Evolutionary conservation across 37 sponge, comb jelly and placozoan species (phyloP).

Genomic region (Spongilla lacustris): DNA sequence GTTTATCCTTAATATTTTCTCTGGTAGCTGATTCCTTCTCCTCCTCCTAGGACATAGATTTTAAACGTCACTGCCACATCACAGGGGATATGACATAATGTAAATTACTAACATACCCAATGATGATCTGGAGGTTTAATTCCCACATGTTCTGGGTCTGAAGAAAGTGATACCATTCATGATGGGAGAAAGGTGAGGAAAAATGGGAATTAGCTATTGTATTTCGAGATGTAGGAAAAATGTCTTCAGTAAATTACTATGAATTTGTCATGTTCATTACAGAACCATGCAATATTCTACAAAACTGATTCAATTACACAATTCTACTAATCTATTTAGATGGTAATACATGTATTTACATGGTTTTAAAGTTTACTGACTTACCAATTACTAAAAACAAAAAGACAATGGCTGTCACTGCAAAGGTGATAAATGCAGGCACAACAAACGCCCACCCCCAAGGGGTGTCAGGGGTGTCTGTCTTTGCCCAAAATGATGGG

Average conservation of each 20-base stretch:
- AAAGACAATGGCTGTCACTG: slow-evolving; percentile 39
- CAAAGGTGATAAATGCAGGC: slow-evolving; percentile 70
- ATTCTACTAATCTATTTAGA: no score
- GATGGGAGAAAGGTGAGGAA: no score
- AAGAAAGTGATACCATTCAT: no score
- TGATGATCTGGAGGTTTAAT: slow-evolving; percentile 63
- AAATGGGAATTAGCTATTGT: no score
- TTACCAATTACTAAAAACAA: slow-evolving; percentile 45
- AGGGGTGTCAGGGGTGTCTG: neutral
- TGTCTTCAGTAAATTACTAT: no score
- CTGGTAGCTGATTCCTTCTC: neutral
- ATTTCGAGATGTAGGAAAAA: no score
- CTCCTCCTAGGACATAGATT: neutral
- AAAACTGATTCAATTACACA: no score
- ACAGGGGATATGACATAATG: no score
- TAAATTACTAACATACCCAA: slow-evolving; percentile 2
- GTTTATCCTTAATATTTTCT: no score
- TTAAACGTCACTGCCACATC: neutral
- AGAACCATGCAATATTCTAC: no score
- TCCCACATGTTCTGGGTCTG: slow-evolving; percentile 59
- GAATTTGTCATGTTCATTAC: no score
- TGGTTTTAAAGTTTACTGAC: neutral
- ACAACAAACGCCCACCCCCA: slow-evolving; percentile 58
- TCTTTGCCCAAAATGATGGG: slow-evolving; percentile 29
- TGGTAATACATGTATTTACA: no score